phyloP scores from a whole-genome alignment of 2,888 invertebrate genomes.

The Graphium colonna region DNA sequence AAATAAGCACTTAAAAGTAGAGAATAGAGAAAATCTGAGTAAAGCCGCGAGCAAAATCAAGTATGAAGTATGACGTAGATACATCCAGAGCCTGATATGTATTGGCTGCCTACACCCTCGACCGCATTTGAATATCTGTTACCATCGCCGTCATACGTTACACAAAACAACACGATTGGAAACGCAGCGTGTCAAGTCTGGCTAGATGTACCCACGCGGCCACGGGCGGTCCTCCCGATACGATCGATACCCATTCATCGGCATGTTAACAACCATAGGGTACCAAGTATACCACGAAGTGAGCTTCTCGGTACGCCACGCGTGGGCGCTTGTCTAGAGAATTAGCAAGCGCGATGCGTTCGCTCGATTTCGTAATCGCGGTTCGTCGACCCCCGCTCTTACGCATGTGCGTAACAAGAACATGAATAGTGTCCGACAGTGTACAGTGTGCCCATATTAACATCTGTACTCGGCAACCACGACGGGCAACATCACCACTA shows the following conservation, averaged over 20 bases:
- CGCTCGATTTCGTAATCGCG: slow-evolving; percentile 32
- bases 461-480: neutral
- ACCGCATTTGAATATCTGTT: no score
- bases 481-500: neutral
- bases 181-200: slow-evolving; percentile 11
- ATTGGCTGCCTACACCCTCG: neutral
- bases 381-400: slow-evolving; percentile 38
- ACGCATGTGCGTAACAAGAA: slow-evolving; percentile 25
- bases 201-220: slow-evolving; percentile 8
- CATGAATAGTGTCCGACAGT: slow-evolving; percentile 12
- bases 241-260: slow-evolving; percentile 24
- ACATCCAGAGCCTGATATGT: neutral
- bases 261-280: slow-evolving; percentile 26
- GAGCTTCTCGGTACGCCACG: slow-evolving; percentile 2
- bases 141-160: neutral
- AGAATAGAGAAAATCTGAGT: no score
- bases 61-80: neutral
- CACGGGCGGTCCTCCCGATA: slow-evolving; percentile 22
- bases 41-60: neutral
- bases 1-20: no score
- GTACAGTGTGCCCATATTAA: neutral
- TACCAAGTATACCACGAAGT: slow-evolving; percentile 1
- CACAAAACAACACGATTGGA: slow-evolving; percentile 9
- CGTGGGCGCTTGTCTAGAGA: slow-evolving; percentile 27
- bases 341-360: slow-evolving; percentile 29